These are phyloP conservation scores for Pygoscelis adeliae DNA, from an alignment of 2,113 vertebrate species.

Conservation along the genomic window DNA sequence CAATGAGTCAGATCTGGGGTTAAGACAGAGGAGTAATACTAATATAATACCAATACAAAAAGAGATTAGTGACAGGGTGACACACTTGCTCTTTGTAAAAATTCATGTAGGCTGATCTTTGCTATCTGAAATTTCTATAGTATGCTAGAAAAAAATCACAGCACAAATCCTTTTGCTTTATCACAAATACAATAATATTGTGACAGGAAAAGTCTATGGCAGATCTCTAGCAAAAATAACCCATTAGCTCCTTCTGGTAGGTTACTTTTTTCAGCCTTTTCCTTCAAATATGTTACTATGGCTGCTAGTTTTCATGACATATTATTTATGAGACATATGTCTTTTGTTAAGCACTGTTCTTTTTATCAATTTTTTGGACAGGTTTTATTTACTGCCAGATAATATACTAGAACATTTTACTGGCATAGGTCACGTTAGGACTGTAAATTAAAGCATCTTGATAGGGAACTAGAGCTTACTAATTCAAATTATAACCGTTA, in stretches of 20 bases:
- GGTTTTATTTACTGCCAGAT: slow-evolving; percentile 47
- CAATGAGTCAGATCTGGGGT: background rate
- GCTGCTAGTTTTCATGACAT: slow-evolving; percentile 39
- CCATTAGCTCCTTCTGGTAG: slow-evolving; percentile 51
- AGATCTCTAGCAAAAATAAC: slow-evolving; percentile 33
- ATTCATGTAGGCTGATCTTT: background rate
- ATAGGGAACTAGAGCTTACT: background rate
- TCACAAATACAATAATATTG: slow-evolving; percentile 42
- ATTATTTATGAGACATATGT: slow-evolving; percentile 56
- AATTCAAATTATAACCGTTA: background rate
- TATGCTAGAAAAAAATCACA: background rate
- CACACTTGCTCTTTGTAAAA: background rate
- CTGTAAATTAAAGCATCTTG: background rate
- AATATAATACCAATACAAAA: background rate
- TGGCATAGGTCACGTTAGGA: background rate
- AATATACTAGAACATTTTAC: slow-evolving; percentile 42
- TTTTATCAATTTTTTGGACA: slow-evolving; percentile 32
- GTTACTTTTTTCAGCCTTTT: slow-evolving; percentile 38
- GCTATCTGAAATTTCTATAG: background rate
- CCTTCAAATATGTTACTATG: background rate
- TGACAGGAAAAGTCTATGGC: slow-evolving; percentile 25
- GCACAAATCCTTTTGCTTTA: background rate
- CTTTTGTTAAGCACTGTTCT: slow-evolving; percentile 56
- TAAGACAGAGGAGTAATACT: background rate
- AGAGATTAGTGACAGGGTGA: background rate